These are phyloP conservation scores for Micoletzkya japonica DNA, from an alignment of 2,888 invertebrate genomes.

Conservation along the genomic window DNA sequence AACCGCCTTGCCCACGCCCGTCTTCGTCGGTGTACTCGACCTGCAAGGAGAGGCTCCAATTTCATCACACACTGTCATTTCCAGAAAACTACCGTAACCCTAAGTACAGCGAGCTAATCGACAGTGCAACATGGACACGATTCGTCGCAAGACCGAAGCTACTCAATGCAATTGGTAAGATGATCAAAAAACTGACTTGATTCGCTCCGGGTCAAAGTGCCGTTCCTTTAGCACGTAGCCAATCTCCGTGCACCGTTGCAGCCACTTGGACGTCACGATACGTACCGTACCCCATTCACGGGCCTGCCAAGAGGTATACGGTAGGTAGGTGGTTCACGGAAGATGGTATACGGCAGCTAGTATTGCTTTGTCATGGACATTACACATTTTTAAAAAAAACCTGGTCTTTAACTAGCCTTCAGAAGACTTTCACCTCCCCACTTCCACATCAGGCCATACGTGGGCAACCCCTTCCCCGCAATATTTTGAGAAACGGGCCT, in stretches of 20 bases:
- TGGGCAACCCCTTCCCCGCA: too few species aligned
- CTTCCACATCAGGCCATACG: too few species aligned
- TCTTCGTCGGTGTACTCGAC: slow-evolving; percentile 21
- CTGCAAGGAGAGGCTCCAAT: not conserved
- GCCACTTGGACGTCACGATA: slow-evolving; percentile 48
- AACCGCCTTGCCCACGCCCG: slow-evolving; percentile 9
- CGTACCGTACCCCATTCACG: slow-evolving; percentile 47
- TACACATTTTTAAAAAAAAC: too few species aligned
- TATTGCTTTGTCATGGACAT: too few species aligned
- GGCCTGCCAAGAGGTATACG: slow-evolving; percentile 32
- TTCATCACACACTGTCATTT: not conserved
- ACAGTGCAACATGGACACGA: too few species aligned
- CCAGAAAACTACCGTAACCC: not conserved
- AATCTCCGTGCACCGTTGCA: slow-evolving; percentile 40
- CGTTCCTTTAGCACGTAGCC: slow-evolving; percentile 36
- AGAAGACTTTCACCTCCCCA: too few species aligned
- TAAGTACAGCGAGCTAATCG: not conserved
- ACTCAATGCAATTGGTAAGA: not conserved
- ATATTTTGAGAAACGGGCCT: too few species aligned
- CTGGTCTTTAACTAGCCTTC: too few species aligned
- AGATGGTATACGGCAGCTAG: not conserved
- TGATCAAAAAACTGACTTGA: slow-evolving; percentile 29
- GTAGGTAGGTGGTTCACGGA: not conserved
- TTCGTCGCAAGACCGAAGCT: not conserved
- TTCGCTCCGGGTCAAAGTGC: slow-evolving; percentile 31